Evolutionary conservation across 2,797 vertebrate genomes (phyloP), one percentile per base, ranked within the genome.

Genomic region (Lophius americanus): DNA sequence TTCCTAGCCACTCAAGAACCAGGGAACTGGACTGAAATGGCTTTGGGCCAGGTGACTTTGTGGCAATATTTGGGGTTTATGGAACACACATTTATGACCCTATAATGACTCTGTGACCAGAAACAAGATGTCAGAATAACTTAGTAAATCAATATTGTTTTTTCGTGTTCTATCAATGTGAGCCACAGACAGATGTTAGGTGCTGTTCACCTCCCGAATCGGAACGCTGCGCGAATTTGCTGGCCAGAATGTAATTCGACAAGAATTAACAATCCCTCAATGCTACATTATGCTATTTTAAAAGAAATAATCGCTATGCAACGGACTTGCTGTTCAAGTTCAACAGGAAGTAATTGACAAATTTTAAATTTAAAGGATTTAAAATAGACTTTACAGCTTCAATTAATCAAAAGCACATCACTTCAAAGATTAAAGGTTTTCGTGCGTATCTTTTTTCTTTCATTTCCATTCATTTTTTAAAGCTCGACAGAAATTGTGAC

Each of bases 41-140:
- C 81, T 37, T 43, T 7, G 2, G 64, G 73, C 80, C 77, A 78
- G 72, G 32, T 56, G 68, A 68, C 74, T 60, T 41, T 75, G 70
- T 73, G 75, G 78, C 75, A 73, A 81, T 74, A 61, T 78, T 49
- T 1, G 43, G 58, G 75, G 39, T 58, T 84, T 79, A 68, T 69
- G 75, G 71, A 79, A 77, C 62, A 70, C 65, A 44, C 68, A 74
- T 79, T 81, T 70, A 79, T 53, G 68, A 67, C 44, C 48, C 48
- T 70, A 9, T 84, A 79, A 76, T 75, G 79, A 76, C 75, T 68
- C 65, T 47, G 55, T 50, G 77, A 78, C 75, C 69, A 82, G 69
- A 83, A 84, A 83, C 81, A 76, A 75, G 80, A 85, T 70, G 80
- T 87, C 81, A 76, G 56, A 75, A 84, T 58, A 72, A 51, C 51